These are phyloP conservation scores for Indicator maculatus DNA, from an alignment of 2,113 vertebrate species.

Conservation along the genomic window DNA sequence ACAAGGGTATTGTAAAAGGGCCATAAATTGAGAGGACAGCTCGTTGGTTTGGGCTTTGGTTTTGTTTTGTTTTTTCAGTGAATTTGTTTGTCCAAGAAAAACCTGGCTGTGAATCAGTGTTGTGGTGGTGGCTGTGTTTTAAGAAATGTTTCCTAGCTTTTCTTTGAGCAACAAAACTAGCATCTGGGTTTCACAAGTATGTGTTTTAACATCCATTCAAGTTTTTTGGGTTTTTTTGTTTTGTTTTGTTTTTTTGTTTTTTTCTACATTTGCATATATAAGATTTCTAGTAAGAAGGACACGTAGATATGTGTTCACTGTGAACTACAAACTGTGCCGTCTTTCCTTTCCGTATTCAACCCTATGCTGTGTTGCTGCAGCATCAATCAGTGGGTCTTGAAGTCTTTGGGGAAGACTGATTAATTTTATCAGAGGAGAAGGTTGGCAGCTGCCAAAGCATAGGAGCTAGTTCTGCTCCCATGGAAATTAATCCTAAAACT, in stretches of 20 bases:
- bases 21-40: constrained; percentile 51
- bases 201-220: neutral
- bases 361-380: neutral
- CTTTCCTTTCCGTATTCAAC: neutral
- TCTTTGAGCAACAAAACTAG: neutral
- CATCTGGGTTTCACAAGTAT: neutral
- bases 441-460: neutral
- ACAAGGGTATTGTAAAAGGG: constrained; percentile 27
- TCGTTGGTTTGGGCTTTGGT: constrained; percentile 58
- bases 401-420: neutral
- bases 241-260: too few species aligned
- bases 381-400: neutral
- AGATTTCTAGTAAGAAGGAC: neutral
- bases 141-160: neutral
- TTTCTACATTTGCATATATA: neutral
- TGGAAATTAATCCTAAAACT: neutral
- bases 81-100: constrained; percentile 51
- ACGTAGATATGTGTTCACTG: neutral
- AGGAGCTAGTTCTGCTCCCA: neutral
- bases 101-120: constrained; percentile 25
- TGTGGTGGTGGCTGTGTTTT: neutral
- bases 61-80: constrained; percentile 38
- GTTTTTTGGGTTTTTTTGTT: neutral
- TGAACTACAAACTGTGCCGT: neutral
- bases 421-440: neutral